phyloP scores from a whole-genome alignment of 2,797 vertebrate genomes.

The Leptoclinus maculatus region DNA sequence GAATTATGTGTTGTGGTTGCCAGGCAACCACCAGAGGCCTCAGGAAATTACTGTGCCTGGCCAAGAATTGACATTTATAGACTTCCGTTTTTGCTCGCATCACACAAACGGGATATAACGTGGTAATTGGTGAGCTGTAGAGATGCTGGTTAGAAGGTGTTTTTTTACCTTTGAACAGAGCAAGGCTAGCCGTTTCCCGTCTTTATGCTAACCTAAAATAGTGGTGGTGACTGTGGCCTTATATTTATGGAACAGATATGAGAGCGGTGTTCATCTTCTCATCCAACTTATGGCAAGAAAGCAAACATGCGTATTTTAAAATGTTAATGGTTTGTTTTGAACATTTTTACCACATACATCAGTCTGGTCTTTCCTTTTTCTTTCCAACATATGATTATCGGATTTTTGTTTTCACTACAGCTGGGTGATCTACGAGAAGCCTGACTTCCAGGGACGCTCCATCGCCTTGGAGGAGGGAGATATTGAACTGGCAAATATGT shows the following conservation, averaged over 20 bases:
- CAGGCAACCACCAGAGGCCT: neutral
- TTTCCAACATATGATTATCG: neutral
- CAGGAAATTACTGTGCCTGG: neutral
- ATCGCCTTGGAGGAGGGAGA: constrained; percentile 92
- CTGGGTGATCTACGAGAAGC: constrained; percentile 94
- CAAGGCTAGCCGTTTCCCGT: neutral
- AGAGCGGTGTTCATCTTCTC: neutral
- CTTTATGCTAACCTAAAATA: neutral
- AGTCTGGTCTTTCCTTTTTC: neutral
- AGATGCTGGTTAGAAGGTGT: neutral
- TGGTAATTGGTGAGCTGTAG: neutral
- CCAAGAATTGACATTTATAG: neutral
- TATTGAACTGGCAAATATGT: constrained; percentile 86
- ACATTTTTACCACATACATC: neutral
- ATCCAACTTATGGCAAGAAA: neutral
- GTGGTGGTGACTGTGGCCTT: neutral
- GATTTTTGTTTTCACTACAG: constrained; percentile 72
- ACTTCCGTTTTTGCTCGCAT: neutral
- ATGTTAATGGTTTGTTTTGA: neutral
- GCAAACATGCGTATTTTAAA: neutral
- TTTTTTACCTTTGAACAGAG: neutral
- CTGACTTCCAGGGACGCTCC: constrained; percentile 90
- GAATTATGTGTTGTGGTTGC: neutral
- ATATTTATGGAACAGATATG: neutral
- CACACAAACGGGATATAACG: neutral